Evolutionary conservation across 2,113 vertebrate species (phyloP).

Genomic region (Hydropotes inermis): DNA sequence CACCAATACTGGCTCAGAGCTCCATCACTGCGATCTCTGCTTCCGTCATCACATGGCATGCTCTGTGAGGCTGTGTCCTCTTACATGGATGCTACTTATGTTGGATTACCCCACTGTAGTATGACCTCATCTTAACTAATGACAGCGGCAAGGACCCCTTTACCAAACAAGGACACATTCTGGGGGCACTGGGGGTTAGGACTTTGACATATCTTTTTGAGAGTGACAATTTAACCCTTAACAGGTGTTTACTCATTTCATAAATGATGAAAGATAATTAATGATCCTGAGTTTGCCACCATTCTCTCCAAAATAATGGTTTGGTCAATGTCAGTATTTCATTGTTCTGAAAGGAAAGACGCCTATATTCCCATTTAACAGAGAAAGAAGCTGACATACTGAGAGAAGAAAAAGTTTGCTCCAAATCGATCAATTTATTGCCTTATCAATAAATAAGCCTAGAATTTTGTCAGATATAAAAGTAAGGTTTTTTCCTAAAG

Average conservation of each 20-base stretch:
- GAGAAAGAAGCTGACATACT: background rate
- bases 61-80: too few species aligned
- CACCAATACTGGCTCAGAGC: rapidly evolving
- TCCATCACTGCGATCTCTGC: background rate
- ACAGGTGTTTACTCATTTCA: background rate
- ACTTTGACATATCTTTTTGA: background rate
- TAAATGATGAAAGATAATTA: background rate
- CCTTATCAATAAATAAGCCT: background rate
- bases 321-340: background rate
- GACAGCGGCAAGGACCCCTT: background rate
- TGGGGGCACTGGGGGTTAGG: background rate
- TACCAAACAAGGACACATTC: background rate
- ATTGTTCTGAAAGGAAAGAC: background rate
- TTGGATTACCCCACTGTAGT: background rate
- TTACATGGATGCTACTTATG: background rate
- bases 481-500: background rate
- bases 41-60: background rate
- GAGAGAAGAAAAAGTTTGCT: background rate
- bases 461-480: background rate
- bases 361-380: background rate
- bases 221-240: background rate
- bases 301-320: background rate
- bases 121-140: background rate
- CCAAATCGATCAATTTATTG: background rate
- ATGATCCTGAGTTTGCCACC: background rate